Evolutionary conservation across 2,113 vertebrate species (phyloP).

Genomic region (Datnioides undecimradiatus): DNA sequence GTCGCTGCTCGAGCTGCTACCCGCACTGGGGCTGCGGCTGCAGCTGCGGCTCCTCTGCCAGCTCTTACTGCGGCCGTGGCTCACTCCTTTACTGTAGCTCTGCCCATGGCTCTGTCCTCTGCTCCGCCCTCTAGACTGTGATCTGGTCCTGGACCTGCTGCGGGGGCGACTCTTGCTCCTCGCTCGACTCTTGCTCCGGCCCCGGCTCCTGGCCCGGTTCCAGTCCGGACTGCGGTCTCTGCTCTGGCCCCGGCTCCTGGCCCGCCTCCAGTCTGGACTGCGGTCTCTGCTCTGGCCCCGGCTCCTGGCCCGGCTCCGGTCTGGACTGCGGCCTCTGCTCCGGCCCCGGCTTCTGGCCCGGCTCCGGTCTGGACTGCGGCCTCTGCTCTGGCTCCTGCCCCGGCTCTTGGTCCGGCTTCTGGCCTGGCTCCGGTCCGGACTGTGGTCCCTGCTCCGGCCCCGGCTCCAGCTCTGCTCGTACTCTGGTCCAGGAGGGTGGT

Average conservation of each 20-base stretch:
- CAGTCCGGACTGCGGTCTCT: constrained; percentile 29
- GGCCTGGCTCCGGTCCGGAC: constrained; percentile 44
- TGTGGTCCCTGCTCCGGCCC: constrained; percentile 66
- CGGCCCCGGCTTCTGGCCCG: constrained; percentile 74
- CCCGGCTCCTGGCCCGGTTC: constrained; percentile 48
- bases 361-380: constrained; percentile 32
- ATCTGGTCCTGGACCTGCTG: constrained; percentile 62
- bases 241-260: constrained; percentile 25
- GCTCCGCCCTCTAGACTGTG: constrained; percentile 47
- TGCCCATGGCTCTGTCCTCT: constrained; percentile 55
- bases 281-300: constrained; percentile 27
- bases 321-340: constrained; percentile 69
- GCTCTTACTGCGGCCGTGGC: constrained; percentile 52
- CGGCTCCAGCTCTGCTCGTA: constrained; percentile 75
- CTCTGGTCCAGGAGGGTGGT: constrained; percentile 54
- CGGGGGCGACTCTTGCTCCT: constrained; percentile 67
- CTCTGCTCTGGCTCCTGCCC: constrained; percentile 60
- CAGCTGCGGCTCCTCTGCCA: constrained; percentile 44
- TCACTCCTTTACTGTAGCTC: constrained; percentile 57
- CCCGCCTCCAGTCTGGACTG: too few species aligned
- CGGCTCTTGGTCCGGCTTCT: constrained; percentile 72
- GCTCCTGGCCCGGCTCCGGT: constrained; percentile 80
- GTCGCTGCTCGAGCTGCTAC: constrained; percentile 42
- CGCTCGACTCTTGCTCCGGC: constrained; percentile 47
- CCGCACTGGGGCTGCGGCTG: constrained; percentile 53